Percentiles rank a stretch among this genome's conserved stretches.
phyloP scores from a whole-genome alignment of 2,888 invertebrate species.

The Cordilura impudica region DNA sequence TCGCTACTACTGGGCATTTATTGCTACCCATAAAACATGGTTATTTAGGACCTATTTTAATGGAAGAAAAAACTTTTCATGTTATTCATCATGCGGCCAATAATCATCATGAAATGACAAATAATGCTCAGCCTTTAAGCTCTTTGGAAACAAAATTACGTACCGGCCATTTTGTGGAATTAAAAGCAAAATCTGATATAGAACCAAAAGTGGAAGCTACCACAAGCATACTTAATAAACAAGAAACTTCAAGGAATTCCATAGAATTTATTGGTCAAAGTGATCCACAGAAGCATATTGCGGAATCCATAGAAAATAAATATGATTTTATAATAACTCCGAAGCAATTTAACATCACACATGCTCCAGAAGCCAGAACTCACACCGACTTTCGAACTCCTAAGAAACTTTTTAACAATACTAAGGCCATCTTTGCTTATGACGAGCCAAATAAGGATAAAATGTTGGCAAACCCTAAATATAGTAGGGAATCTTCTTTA shows the following conservation, averaged over 20 bases:
- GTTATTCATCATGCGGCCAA: constrained; percentile 65
- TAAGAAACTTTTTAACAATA: no score
- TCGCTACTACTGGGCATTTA: background rate
- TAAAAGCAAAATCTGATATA: constrained; percentile 70
- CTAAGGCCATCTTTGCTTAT: no score
- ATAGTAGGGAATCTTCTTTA: no score
- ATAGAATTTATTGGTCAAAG: background rate
- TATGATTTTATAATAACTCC: no score
- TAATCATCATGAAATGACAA: constrained; percentile 55
- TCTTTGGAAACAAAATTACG: constrained; percentile 69
- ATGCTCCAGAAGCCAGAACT: no score
- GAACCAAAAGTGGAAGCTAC: constrained; percentile 50
- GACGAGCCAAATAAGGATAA: no score
- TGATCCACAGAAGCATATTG: no score
- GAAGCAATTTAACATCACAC: no score
- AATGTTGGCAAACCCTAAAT: no score
- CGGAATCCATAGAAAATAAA: no score
- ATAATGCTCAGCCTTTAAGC: constrained; percentile 63
- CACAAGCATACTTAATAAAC: background rate
- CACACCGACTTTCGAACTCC: no score
- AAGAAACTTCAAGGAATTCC: background rate
- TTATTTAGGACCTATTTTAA: constrained; percentile 75
- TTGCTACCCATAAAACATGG: constrained; percentile 71
- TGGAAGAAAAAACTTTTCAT: constrained; percentile 74
- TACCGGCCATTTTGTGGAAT: constrained; percentile 72